Evolutionary conservation across 1,140 invertebrate species (phyloP).

Genomic region (Ericerus pela): DNA sequence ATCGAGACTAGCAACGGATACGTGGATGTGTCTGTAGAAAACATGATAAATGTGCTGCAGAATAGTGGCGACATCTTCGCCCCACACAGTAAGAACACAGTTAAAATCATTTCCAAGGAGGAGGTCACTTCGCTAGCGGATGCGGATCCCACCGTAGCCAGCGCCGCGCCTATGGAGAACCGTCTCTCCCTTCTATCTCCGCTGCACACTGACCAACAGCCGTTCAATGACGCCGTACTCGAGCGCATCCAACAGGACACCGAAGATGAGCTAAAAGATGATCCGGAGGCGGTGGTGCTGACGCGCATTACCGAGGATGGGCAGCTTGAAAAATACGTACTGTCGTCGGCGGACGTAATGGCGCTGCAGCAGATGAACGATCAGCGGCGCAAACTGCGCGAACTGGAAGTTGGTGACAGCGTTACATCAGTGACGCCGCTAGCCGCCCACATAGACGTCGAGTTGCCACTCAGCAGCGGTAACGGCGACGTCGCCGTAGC

Average conservation of each 20-base stretch:
- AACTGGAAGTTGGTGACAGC: background rate
- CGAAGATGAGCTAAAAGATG: conserved; percentile 15
- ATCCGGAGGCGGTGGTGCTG: conserved; percentile 26
- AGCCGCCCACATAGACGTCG: too few species aligned
- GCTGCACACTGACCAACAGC: conserved; percentile 1
- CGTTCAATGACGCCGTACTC: conserved; percentile 19
- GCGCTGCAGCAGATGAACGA: conserved; percentile 8
- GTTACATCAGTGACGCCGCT: too few species aligned
- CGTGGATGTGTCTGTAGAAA: background rate
- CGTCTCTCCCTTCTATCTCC: too few species aligned
- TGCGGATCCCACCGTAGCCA: background rate
- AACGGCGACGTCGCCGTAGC: too few species aligned
- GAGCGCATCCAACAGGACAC: conserved; percentile 19
- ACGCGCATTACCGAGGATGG: conserved; percentile 24
- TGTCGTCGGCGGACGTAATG: conserved; percentile 24
- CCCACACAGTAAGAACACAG: too few species aligned
- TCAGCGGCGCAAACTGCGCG: background rate
- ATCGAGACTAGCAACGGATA: background rate
- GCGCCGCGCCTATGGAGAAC: background rate
- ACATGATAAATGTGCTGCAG: conserved; percentile 1
- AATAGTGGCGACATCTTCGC: too few species aligned
- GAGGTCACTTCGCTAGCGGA: background rate
- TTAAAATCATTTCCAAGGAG: too few species aligned
- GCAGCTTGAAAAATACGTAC: conserved; percentile 25
- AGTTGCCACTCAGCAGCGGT: too few species aligned